Percentiles rank a stretch among this genome's conserved stretches.
phyloP scores from a whole-genome alignment of 1,140 invertebrate genomes.

The Aphaenogaster rudis region DNA sequence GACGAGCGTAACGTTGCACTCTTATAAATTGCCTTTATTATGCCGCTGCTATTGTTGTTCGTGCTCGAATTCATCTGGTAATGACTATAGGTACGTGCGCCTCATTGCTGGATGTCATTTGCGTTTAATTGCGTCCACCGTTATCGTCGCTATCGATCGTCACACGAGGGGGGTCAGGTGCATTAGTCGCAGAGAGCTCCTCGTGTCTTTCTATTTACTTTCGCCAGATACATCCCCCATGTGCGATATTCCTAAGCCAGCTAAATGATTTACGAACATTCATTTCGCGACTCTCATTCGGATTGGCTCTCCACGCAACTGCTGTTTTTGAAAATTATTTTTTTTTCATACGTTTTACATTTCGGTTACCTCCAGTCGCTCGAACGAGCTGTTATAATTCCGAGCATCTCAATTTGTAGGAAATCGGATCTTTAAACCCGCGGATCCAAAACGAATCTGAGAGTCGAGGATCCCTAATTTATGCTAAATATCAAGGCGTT shows the following conservation, averaged over 20 bases:
- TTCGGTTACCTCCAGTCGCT: background rate
- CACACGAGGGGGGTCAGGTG: conserved; percentile 64
- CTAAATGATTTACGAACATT: background rate
- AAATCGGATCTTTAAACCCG: background rate
- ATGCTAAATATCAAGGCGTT: background rate
- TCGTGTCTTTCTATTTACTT: conserved; percentile 51
- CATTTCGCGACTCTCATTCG: background rate
- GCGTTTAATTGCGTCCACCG: conserved; percentile 72
- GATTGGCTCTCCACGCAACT: background rate
- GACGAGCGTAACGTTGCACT: conserved; percentile 59
- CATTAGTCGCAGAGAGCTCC: conserved; percentile 63
- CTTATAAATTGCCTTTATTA: conserved; percentile 65
- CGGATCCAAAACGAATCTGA: background rate
- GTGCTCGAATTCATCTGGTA: conserved; percentile 65
- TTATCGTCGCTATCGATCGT: conserved; percentile 69
- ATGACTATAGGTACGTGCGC: conserved; percentile 55
- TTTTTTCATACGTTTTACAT: background rate
- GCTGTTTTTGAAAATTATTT: background rate
- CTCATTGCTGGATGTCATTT: conserved; percentile 66
- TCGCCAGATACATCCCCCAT: conserved; percentile 13
- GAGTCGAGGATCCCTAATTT: background rate
- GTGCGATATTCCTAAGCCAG: conserved; percentile 5
- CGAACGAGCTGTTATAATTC: background rate
- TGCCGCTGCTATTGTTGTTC: conserved; percentile 51
- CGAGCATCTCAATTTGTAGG: background rate